Evolutionary conservation across 2,113 vertebrate genomes (phyloP), one percentile per base, ranked within the genome.

Genomic region (Ceratotherium simum): DNA sequence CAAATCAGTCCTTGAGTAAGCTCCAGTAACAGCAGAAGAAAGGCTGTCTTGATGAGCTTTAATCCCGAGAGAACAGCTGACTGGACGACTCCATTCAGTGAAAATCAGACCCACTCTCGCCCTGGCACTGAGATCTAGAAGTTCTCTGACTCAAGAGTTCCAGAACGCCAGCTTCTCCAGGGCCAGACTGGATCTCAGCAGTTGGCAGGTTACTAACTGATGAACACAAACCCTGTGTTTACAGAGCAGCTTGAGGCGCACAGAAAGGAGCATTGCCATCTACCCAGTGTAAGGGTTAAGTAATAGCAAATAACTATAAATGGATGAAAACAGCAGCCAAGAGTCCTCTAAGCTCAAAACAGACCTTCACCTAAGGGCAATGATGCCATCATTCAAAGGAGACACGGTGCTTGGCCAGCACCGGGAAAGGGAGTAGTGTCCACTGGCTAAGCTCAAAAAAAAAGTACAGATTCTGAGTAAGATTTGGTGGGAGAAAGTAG

Each of bases 91-190:
- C 56, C 48, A 78, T 48, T 69, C 78, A 76, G 18, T 76, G 82
- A 95, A 96, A 88, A 97, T 73, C 90, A 95, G 94, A 93, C 46
- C 39, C 60, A 75, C 60, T n/a, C 56, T n/a, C n/a, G 48, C 27
- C 2, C 72, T 60, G 82, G 58, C 0, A 8, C n/a, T 65, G 39
- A 0, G 80, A 91, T 76, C 73, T 95, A 80, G 42, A 98, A 82
- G 31, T 70, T 97, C 67, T 94, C 51, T 69, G 65, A 67, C 85
- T 97, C 70, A 78, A 91, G 60, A 70, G 83, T 96, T 97, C 89
- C 90, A 89, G 25, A 96, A 78, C 16, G 16, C 81, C n/a, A n/a
- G 56, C 39, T 83, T 91, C 83, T 54, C 9, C 12, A 39, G 8
- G 42, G 75, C 56, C 56, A 82, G 8, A 9, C 18, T 23, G 72